Percentiles rank a stretch among this genome's conserved stretches.
These are phyloP conservation scores for Digitonthophagus gazella DNA, from an alignment of 2,888 invertebrate genomes.

Conservation along the genomic window DNA sequence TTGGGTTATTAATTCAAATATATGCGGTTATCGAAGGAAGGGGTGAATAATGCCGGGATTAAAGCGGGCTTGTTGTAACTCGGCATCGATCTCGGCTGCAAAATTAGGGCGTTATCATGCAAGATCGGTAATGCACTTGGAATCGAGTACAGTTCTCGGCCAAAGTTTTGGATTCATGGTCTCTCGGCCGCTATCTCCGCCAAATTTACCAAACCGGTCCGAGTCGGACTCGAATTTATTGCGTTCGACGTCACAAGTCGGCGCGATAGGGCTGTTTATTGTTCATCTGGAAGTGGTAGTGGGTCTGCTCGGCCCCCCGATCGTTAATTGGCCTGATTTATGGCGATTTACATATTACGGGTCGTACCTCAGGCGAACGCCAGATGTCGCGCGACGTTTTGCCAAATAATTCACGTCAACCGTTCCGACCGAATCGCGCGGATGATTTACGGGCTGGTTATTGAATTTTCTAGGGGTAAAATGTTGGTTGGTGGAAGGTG, in stretches of 20 bases:
- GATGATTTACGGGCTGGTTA: not conserved
- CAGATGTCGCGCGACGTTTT: constrained; percentile 15
- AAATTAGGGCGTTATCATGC: not conserved
- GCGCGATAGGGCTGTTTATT: not conserved
- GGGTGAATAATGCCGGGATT: not conserved
- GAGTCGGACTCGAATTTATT: not conserved
- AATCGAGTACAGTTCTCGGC: not conserved
- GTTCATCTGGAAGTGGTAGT: not conserved
- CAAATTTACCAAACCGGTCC: not conserved
- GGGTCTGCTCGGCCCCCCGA: not conserved
- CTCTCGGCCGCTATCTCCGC: not conserved
- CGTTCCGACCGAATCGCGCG: not conserved
- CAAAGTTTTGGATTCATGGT: not conserved
- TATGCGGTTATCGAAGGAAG: not conserved
- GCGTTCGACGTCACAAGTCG: not conserved
- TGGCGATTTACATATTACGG: not conserved
- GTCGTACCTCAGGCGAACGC: not conserved
- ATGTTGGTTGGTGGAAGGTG: not conserved
- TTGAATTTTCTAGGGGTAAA: not conserved
- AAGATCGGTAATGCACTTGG: not conserved
- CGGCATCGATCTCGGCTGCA: not conserved
- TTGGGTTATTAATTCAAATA: constrained; percentile 6
- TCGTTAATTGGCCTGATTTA: not conserved
- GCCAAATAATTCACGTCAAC: constrained; percentile 11
- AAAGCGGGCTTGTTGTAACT: not conserved